Conservation (phyloP, 2,888 invertebrate species). For the Diplazon laetatorius region DNA sequence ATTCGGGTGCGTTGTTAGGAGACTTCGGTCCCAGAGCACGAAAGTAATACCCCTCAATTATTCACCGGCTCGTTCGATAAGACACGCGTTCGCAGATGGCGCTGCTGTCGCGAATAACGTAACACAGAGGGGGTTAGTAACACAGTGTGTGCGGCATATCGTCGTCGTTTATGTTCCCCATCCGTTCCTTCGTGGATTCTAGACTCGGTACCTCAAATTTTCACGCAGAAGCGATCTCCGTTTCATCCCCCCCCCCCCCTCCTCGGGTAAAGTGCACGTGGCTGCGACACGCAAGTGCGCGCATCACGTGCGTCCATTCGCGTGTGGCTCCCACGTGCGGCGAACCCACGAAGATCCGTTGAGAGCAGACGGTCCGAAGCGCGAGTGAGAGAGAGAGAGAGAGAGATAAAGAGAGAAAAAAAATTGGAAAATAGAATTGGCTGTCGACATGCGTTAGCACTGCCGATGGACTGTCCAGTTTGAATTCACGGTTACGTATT, state of each 20-base stretch:
- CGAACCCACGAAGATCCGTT: not conserved
- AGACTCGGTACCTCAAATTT: slow-evolving; percentile 64
- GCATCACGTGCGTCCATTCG: slow-evolving; percentile 57
- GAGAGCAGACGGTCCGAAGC: no score
- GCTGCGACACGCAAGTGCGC: slow-evolving; percentile 57
- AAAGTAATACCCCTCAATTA: no score
- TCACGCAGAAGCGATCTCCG: slow-evolving; percentile 70
- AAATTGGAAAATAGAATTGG: not conserved
- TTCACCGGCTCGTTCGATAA: not conserved
- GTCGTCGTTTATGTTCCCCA: slow-evolving; percentile 3
- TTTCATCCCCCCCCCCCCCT: no score
- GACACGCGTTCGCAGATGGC: not conserved
- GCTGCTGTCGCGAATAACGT: slow-evolving; percentile 37
- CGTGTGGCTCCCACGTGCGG: slow-evolving; percentile 58
- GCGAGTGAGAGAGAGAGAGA: no score
- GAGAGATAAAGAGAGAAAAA: no score
- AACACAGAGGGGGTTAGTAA: slow-evolving; percentile 24
- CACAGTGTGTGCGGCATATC: slow-evolving; percentile 6
- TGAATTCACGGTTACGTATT: no score
- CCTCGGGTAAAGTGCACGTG: slow-evolving; percentile 56
- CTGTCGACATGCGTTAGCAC: no score
- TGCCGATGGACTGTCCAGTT: no score
- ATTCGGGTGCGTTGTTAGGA: no score
- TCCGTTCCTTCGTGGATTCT: slow-evolving; percentile 8
- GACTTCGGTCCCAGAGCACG: no score